These are phyloP conservation scores for Meghimatium bilineatum DNA, from an alignment of 2,888 invertebrate species.

Conservation along the genomic window DNA sequence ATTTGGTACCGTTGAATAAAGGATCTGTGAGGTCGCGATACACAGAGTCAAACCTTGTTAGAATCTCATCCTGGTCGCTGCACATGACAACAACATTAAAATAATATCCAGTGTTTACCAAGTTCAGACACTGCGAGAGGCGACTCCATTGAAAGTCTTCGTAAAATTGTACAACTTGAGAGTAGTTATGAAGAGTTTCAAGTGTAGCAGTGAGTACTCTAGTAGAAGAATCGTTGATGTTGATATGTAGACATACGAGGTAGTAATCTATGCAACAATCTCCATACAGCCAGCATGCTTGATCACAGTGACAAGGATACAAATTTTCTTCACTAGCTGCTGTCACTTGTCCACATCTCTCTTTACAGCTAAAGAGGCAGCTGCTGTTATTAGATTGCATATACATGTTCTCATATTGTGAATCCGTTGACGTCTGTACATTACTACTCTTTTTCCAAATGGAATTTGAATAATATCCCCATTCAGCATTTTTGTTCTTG, in stretches of 20 bases:
- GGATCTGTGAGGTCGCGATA: not conserved
- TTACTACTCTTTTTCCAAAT: no score
- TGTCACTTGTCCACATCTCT: constrained; percentile 1
- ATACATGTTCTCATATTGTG: no score
- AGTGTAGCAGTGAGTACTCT: not conserved
- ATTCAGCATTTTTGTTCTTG: no score
- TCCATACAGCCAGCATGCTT: constrained; percentile 42
- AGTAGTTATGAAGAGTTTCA: not conserved
- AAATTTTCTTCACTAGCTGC: not conserved
- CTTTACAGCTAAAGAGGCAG: not conserved
- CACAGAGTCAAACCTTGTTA: not conserved
- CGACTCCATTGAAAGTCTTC: constrained; percentile 1
- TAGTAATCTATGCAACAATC: constrained; percentile 52
- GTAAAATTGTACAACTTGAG: not conserved
- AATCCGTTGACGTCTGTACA: no score
- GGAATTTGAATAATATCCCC: no score
- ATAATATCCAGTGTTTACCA: not conserved
- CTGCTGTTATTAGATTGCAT: not conserved
- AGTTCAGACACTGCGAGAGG: not conserved
- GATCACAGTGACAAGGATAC: constrained; percentile 39
- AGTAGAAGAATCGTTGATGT: constrained; percentile 10
- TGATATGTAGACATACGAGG: constrained; percentile 26
- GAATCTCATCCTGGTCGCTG: not conserved
- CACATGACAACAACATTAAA: constrained; percentile 13
- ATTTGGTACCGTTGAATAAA: not conserved